Percentiles rank a stretch among this genome's conserved stretches.
phyloP scores from a whole-genome alignment of 2,888 invertebrate species.

The Sesamia inferens region DNA sequence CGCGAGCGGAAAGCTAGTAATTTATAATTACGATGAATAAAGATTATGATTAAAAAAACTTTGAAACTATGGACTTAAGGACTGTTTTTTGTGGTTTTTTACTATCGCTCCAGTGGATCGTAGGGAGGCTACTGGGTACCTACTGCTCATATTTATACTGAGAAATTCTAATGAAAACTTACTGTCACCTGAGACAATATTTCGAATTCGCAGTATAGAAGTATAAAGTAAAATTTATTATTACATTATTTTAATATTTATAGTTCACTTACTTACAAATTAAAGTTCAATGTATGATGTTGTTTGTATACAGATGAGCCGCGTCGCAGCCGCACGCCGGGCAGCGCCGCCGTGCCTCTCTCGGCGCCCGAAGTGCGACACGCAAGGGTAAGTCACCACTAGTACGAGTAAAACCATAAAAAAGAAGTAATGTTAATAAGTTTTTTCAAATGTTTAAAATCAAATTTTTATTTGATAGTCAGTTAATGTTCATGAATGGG shows the following conservation, averaged over 20 bases:
- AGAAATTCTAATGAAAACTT: background rate
- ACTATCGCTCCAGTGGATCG: too few species aligned
- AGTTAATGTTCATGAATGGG: background rate
- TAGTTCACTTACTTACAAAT: background rate
- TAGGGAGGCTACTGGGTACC: too few species aligned
- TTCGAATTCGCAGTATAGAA: background rate
- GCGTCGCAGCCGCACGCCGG: constrained; percentile 71
- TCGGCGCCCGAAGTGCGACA: constrained; percentile 40
- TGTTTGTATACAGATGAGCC: constrained; percentile 60
- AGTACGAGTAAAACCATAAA: background rate
- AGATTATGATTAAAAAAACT: too few species aligned
- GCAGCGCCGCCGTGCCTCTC: constrained; percentile 11
- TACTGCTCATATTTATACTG: background rate
- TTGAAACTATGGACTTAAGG: too few species aligned
- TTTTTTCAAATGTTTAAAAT: background rate
- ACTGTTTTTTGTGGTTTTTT: too few species aligned
- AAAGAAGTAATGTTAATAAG: background rate
- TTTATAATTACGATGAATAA: too few species aligned
- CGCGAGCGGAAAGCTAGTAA: too few species aligned
- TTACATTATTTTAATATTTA: background rate
- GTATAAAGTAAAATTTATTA: too few species aligned
- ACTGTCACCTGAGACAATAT: too few species aligned
- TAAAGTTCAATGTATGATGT: background rate
- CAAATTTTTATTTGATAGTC: background rate
- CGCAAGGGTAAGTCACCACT: constrained; percentile 55